Base-by-base conservation (phyloP, 2,113 vertebrate species). In the Phrynosoma blainvillii region DNA sequence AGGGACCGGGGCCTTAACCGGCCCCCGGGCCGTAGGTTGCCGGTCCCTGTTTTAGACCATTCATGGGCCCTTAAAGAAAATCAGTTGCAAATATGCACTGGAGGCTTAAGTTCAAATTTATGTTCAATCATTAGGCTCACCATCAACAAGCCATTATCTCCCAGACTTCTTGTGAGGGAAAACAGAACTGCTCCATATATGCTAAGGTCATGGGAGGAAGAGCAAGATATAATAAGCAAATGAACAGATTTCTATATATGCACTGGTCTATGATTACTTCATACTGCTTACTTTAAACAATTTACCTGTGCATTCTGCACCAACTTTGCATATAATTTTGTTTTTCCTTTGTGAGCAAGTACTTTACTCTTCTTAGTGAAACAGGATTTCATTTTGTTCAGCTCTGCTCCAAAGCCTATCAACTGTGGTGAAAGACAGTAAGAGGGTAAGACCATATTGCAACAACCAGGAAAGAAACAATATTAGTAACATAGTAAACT, bases 321-420 rank as follows among this genome's bases (percentile, higher is more conserved):
- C 93, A 97, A 59, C 73, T 96, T 97, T 77, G 84, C 91, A 89
- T 98, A 98, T 40, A 97, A 40, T 0, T 88, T 40, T 79, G 92
- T 94, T 88, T 98, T 98, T 93, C 95, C 95, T 6, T 95, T 95
- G 90, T 97, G 97, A 93, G 94, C 97, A 56, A 97, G 90, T 71
- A 96, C 90, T 95, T 97, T 98, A 77, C 95, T 97, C 90, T 96
- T 96, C 94, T 97, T 97, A 87, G 93, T 94, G 92, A 97, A 97
- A 90, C 74, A 90, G 11, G 96, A 96, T 89, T 98, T 98, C 92
- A 97, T 96, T 94, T 96, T 96, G 90, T 97, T 97, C 90, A 98
- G 54, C 30, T 97, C 95, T 91, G 92, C 93, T 90, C 97, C 97
- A 92, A 97, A 97, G 77, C 59, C 89, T 89, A 94, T 96, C 82